Evolutionary conservation across 1,140 invertebrate species (phyloP).

Genomic region (Parasteatoda tepidariorum): DNA sequence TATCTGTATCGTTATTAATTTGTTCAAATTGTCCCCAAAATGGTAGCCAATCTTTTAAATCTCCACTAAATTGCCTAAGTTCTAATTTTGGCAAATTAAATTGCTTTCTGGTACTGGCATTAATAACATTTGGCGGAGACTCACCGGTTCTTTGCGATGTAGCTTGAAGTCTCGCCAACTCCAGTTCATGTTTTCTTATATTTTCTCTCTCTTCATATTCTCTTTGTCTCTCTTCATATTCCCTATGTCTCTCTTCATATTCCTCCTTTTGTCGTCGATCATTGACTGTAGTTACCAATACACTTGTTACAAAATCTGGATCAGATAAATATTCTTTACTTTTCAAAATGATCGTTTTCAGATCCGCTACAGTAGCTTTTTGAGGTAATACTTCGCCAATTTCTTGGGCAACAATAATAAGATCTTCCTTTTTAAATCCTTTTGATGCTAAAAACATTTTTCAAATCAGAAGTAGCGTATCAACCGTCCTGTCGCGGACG

Average conservation of each 20-base stretch:
- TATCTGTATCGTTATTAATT: not conserved
- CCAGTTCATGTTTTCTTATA: constrained; percentile 1
- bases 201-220: constrained; percentile 6
- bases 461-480: not conserved
- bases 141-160: not conserved
- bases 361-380: not conserved
- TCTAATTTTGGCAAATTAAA: constrained; percentile 10
- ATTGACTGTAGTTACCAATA: not conserved
- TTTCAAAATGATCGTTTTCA: not conserved
- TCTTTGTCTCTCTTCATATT: not conserved
- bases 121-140: not conserved
- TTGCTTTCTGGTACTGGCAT: not conserved
- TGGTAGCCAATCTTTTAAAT: not conserved
- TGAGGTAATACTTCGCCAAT: not conserved
- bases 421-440: constrained; percentile 12
- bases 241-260: not conserved
- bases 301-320: constrained; percentile 10
- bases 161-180: not conserved
- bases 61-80: not conserved
- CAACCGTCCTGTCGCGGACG: not conserved
- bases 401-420: not conserved
- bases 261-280: too few relatives aligned
- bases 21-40: not conserved
- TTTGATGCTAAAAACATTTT: constrained; percentile 10
- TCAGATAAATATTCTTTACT: not conserved